Base-by-base conservation (phyloP, 2,797 vertebrate species). In the Xenentodon cancila region DNA sequence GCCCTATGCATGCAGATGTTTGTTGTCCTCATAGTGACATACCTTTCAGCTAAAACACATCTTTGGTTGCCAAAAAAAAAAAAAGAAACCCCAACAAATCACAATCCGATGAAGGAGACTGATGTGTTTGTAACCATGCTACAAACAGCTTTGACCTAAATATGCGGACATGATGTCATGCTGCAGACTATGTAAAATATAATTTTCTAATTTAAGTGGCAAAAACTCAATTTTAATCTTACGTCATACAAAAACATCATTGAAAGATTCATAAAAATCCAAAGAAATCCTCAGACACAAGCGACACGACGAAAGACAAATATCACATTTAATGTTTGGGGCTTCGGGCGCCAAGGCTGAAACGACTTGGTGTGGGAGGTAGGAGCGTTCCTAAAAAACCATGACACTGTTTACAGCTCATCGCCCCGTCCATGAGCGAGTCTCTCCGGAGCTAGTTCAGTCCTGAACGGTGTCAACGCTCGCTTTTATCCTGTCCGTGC, bases 1-100 rank as follows among this genome's bases (percentile, higher is more conserved):
- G 34, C 34, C 11, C 11, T 47, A 27, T 70, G 7, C n/a, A 32
- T 27, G 8, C 30, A 70, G 59, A 72, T 70, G 48, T 54, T 48
- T 58, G 53, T 59, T 71, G 63, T 71, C 19, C 5, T 61, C 22
- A 64, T 34, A 57, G 34, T 4, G 32, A 59, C 17, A 69, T 20
- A 61, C 17, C 16, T 65, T 58, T 51, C 46, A 34, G 55, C 56
- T 64, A 5, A 64, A 13, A 45, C 50, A 73, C 48, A 46, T 46
- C 19, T 48, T 68, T 63, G 37, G 37, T 53, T 59, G 56, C 70
- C 25, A 32, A 30, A 30, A 8, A 30, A 5, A 25, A 25, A 25
- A 25, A 25, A 3, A 25, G 5, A 25, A 25, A 25, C 5, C n/a
- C n/a, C n/a, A n/a, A n/a, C 40, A 25, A 74, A 54, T 22, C 58